Percentiles rank a stretch among this genome's conserved stretches.
Conservation (phyloP, 2,797 vertebrate genomes). For the Girardinus metallicus region DNA sequence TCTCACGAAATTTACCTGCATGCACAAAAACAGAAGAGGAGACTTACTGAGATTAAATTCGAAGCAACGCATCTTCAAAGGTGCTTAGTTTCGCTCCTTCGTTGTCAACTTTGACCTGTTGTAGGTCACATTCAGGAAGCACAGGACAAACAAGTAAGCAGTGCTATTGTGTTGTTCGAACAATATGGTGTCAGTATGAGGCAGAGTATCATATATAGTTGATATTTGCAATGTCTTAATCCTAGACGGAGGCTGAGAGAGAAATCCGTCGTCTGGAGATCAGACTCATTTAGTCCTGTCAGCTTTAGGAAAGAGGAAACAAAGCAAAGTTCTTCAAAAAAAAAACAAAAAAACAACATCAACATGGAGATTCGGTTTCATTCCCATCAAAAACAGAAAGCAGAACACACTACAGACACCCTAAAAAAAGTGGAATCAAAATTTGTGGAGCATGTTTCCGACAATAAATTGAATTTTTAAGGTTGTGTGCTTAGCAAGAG, state of each 20-base stretch:
- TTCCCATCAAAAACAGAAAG: background rate
- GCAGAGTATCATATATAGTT: slow-evolving; percentile 70
- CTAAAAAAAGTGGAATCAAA: slow-evolving; percentile 8
- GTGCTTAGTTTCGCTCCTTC: slow-evolving; percentile 27
- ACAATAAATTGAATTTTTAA: background rate
- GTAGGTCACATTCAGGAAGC: slow-evolving; percentile 55
- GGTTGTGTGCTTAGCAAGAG: background rate
- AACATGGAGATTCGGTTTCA: background rate
- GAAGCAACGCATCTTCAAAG: slow-evolving; percentile 18
- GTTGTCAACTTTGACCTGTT: slow-evolving; percentile 55
- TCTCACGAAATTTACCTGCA: slow-evolving; percentile 97
- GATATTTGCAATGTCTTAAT: slow-evolving; percentile 70
- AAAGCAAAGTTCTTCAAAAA: background rate
- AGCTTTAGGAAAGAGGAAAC: slow-evolving; percentile 28
- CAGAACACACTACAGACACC: background rate
- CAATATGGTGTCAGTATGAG: slow-evolving; percentile 52
- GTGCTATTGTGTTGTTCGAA: slow-evolving; percentile 46
- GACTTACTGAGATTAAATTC: slow-evolving; percentile 28
- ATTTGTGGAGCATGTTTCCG: slow-evolving; percentile 7
- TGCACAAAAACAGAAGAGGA: slow-evolving; percentile 28
- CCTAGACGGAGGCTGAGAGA: slow-evolving; percentile 43
- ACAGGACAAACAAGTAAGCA: slow-evolving; percentile 19
- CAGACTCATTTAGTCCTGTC: slow-evolving; percentile 38
- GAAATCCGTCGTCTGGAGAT: slow-evolving; percentile 53
- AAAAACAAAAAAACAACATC: background rate